phyloP scores from a whole-genome alignment of 1,140 invertebrate genomes.

The Trichomalopsis sarcophagae region DNA sequence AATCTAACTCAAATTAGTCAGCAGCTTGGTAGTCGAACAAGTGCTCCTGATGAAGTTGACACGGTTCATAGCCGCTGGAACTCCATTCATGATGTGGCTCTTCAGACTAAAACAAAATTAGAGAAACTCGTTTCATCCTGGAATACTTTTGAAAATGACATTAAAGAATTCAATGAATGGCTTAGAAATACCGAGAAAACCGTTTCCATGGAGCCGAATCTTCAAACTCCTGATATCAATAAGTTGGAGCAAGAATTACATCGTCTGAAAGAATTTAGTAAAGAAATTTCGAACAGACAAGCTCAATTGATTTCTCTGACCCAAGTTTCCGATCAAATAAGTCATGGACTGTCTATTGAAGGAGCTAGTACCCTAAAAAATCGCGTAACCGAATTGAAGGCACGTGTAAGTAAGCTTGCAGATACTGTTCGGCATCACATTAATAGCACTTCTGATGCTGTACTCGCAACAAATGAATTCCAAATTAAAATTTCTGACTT shows the following conservation, averaged over 20 bases:
- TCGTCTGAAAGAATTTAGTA: slow-evolving; percentile 85
- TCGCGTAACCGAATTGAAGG: slow-evolving; percentile 83
- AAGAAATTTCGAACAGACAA: slow-evolving; percentile 88
- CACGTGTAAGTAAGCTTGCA: slow-evolving; percentile 81
- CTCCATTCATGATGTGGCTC: slow-evolving; percentile 82
- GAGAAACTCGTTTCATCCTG: slow-evolving; percentile 87
- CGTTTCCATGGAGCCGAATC: slow-evolving; percentile 74
- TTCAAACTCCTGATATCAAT: slow-evolving; percentile 81
- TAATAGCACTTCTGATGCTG: slow-evolving; percentile 86
- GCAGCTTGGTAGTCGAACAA: slow-evolving; percentile 83
- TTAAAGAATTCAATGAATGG: slow-evolving; percentile 84
- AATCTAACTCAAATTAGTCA: slow-evolving; percentile 83
- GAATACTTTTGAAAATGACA: slow-evolving; percentile 86
- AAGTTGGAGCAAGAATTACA: slow-evolving; percentile 84
- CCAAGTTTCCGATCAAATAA: slow-evolving; percentile 86
- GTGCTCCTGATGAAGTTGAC: slow-evolving; percentile 87
- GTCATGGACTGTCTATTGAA: slow-evolving; percentile 84
- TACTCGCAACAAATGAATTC: slow-evolving; percentile 89
- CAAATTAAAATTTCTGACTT: slow-evolving; percentile 87
- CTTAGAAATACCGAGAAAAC: slow-evolving; percentile 80
- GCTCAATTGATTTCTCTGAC: slow-evolving; percentile 86
- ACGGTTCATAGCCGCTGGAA: slow-evolving; percentile 87
- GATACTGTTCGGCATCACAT: slow-evolving; percentile 84
- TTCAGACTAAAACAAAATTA: slow-evolving; percentile 84
- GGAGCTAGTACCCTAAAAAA: slow-evolving; percentile 83